Evolutionary conservation across 2,888 invertebrate genomes (phyloP).

Genomic region (Stictocephala bisonia): DNA sequence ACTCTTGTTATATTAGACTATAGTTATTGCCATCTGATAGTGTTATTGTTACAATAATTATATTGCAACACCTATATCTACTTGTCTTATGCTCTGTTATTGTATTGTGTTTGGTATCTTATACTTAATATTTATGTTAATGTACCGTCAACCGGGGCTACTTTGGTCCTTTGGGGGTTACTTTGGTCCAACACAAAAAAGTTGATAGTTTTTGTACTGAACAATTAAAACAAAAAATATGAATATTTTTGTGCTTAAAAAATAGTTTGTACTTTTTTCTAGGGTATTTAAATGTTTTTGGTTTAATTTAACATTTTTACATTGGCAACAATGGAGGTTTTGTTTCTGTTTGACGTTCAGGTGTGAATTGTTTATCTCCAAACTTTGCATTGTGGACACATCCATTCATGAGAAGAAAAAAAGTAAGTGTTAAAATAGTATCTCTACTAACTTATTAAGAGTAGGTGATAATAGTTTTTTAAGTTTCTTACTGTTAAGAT

Average conservation of each 20-base stretch:
- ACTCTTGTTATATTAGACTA: no score
- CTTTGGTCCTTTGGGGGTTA: background rate
- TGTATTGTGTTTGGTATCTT: no score
- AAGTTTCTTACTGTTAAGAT: no score
- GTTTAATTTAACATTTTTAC: background rate
- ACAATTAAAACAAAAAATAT: background rate
- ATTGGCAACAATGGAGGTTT: background rate
- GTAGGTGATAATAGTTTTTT: background rate
- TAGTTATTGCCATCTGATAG: no score
- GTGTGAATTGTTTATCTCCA: background rate
- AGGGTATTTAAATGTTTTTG: background rate
- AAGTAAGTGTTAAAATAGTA: background rate
- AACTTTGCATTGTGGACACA: background rate
- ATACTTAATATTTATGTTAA: no score
- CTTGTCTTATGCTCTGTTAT: no score
- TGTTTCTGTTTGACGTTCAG: no score
- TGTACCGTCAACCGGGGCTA: constrained; percentile 6
- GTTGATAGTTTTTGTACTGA: background rate
- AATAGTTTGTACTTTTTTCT: background rate
- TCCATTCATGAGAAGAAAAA: background rate
- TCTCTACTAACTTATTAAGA: background rate
- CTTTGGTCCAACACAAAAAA: background rate
- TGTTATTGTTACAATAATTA: no score
- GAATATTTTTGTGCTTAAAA: background rate
- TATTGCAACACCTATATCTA: no score